A percentile compares a stretch with the other conserved stretches of the same genome.
phyloP scores from a whole-genome alignment of 2,888 invertebrate species.

The Willowsia nigromaculata region DNA sequence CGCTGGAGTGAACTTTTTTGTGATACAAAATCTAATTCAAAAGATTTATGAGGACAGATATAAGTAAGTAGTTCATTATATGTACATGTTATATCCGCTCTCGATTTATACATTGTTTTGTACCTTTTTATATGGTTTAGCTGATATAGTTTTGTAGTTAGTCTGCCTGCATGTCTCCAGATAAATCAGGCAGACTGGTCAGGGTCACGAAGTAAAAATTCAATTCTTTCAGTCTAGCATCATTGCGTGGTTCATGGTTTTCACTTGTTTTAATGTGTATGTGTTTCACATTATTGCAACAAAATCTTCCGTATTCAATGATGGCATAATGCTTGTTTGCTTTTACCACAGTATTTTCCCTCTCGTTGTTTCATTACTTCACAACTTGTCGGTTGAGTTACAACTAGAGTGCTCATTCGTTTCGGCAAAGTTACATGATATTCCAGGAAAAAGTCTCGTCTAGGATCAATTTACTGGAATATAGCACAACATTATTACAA shows the following conservation, averaged over 20 bases:
- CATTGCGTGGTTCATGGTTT: background rate
- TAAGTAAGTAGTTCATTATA: slow-evolving; percentile 39
- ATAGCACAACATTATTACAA: background rate
- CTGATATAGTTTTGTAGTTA: background rate
- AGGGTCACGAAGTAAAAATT: slow-evolving; percentile 13
- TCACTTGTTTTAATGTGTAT: background rate
- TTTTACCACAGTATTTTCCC: background rate
- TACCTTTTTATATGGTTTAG: background rate
- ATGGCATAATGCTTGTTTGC: no score
- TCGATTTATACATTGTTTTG: background rate
- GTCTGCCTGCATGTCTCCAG: slow-evolving; percentile 1
- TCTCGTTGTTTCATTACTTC: background rate
- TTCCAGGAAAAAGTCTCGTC: background rate
- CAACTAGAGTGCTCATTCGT: background rate
- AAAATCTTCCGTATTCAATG: background rate
- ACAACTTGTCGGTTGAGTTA: background rate
- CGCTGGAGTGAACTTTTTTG: slow-evolving; percentile 4
- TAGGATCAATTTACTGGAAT: background rate
- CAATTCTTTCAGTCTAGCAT: background rate
- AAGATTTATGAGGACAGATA: slow-evolving; percentile 40
- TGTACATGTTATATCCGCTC: background rate
- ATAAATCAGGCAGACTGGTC: slow-evolving; percentile 34
- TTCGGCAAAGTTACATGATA: background rate
- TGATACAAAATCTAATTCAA: slow-evolving; percentile 34
- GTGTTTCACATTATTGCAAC: background rate